phyloP scores from a whole-genome alignment of 2,888 invertebrate genomes.

The Chaetoderma sp. region DNA sequence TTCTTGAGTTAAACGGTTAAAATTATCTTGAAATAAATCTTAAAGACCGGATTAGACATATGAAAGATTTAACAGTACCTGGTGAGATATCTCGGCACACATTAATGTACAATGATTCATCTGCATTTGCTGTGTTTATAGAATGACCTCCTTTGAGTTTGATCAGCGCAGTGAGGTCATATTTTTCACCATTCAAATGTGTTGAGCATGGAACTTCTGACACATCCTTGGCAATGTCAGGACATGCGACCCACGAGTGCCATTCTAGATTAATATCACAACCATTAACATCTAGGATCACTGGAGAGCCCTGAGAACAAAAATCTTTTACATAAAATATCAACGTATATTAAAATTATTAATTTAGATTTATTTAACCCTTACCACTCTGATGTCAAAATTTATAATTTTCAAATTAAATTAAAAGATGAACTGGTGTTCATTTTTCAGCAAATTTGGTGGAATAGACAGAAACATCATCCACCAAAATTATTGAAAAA shows the following conservation, averaged over 20 bases:
- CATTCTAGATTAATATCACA: slow-evolving; percentile 63
- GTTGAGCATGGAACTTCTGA: slow-evolving; percentile 64
- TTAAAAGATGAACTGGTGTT: too few species aligned
- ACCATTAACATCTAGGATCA: slow-evolving; percentile 41
- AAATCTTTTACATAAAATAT: background rate
- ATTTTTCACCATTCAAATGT: slow-evolving; percentile 46
- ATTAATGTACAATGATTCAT: slow-evolving; percentile 64
- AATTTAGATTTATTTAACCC: too few species aligned
- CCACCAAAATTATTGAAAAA: too few species aligned
- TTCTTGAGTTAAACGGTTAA: too few species aligned
- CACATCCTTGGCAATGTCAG: slow-evolving; percentile 34
- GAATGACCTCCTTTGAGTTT: slow-evolving; percentile 57
- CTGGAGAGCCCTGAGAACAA: slow-evolving; percentile 52
- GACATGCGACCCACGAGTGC: slow-evolving; percentile 60
- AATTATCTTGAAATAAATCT: too few species aligned
- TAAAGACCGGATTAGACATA: background rate
- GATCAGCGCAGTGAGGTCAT: slow-evolving; percentile 62
- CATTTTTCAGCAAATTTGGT: too few species aligned
- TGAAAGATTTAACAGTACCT: slow-evolving; percentile 20
- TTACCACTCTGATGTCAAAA: too few species aligned
- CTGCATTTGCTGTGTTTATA: slow-evolving; percentile 47
- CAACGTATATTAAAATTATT: too few species aligned
- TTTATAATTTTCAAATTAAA: too few species aligned
- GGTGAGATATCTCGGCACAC: slow-evolving; percentile 62
- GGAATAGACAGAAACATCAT: too few species aligned